A percentile compares a stretch with the other conserved stretches of the same genome.
phyloP scores from a whole-genome alignment of 2,888 invertebrate genomes.

The Hybos culiciformis region DNA sequence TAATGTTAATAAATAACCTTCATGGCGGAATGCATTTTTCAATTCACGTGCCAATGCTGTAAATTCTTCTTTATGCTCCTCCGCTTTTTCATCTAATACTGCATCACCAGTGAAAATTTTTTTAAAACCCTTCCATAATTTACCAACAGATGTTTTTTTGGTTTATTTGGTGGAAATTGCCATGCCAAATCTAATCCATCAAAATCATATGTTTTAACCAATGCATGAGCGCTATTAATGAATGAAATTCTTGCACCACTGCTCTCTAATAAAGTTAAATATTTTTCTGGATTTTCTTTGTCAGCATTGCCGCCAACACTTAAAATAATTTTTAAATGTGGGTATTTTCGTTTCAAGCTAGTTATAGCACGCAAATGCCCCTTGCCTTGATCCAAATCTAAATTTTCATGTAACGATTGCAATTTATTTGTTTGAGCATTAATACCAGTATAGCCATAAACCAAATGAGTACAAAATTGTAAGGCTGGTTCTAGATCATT shows the following conservation, averaged over 20 bases:
- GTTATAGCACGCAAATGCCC: constrained; percentile 59
- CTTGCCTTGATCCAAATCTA: constrained; percentile 58
- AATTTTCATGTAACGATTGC: constrained; percentile 52
- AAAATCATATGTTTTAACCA: constrained; percentile 65
- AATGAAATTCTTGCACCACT: constrained; percentile 60
- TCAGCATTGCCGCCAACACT: constrained; percentile 68
- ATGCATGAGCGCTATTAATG: constrained; percentile 56
- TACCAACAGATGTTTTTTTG: constrained; percentile 59
- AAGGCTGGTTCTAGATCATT: constrained; percentile 59
- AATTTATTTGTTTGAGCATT: constrained; percentile 55
- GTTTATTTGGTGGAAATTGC: constrained; percentile 68
- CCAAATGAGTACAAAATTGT: constrained; percentile 61
- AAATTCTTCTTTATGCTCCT: constrained; percentile 70
- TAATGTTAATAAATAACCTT: constrained; percentile 51
- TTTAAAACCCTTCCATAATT: constrained; percentile 62
- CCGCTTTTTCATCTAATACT: constrained; percentile 62
- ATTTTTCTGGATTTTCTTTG: constrained; percentile 49
- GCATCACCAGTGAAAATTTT: constrained; percentile 56
- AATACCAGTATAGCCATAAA: constrained; percentile 67
- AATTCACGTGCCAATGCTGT: constrained; percentile 61
- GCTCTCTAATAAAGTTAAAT: constrained; percentile 57
- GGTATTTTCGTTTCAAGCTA: constrained; percentile 53
- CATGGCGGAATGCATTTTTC: constrained; percentile 55
- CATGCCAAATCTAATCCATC: constrained; percentile 79
- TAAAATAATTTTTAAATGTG: constrained; percentile 55